These are phyloP conservation scores for Salvelinus fontinalis DNA, from an alignment of 2,113 vertebrate species.

Conservation along the genomic window DNA sequence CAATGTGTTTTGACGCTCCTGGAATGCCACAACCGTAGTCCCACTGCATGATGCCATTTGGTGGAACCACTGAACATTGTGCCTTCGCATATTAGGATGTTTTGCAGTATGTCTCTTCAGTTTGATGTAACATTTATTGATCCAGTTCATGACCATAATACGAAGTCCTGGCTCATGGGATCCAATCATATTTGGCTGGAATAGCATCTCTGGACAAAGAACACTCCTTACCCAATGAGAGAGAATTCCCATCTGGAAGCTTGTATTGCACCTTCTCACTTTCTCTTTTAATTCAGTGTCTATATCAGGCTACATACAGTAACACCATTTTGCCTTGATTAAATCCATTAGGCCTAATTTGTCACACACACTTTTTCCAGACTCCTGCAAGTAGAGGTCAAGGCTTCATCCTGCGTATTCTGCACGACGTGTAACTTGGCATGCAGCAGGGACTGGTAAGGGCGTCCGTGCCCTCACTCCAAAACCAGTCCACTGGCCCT, in stretches of 20 bases:
- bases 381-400: slow-evolving; percentile 55
- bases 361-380: slow-evolving; percentile 12
- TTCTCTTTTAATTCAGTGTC: slow-evolving; percentile 27
- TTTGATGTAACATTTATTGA: slow-evolving; percentile 55
- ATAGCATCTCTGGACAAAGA: slow-evolving; percentile 68
- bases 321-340: slow-evolving; percentile 70
- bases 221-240: slow-evolving; percentile 62
- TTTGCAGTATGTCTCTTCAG: slow-evolving; percentile 51
- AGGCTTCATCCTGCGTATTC: slow-evolving; percentile 65
- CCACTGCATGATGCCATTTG: slow-evolving; percentile 47
- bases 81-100: slow-evolving; percentile 64
- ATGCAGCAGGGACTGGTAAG: slow-evolving; percentile 60
- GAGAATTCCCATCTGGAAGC: slow-evolving; percentile 58
- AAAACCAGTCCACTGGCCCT: slow-evolving; percentile 64
- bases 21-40: slow-evolving; percentile 19
- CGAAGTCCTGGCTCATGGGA: slow-evolving; percentile 65
- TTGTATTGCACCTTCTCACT: slow-evolving; percentile 36
- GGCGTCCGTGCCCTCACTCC: slow-evolving; percentile 59
- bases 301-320: slow-evolving; percentile 56
- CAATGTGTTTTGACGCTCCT: slow-evolving; percentile 57
- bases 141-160: slow-evolving; percentile 56
- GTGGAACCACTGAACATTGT: slow-evolving; percentile 55
- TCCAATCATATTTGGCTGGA: slow-evolving; percentile 63
- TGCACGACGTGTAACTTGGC: slow-evolving; percentile 44
- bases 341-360: slow-evolving; percentile 39